These are phyloP conservation scores for Heliconius charithonia DNA, from an alignment of 2,888 invertebrate species.

Conservation along the genomic window DNA sequence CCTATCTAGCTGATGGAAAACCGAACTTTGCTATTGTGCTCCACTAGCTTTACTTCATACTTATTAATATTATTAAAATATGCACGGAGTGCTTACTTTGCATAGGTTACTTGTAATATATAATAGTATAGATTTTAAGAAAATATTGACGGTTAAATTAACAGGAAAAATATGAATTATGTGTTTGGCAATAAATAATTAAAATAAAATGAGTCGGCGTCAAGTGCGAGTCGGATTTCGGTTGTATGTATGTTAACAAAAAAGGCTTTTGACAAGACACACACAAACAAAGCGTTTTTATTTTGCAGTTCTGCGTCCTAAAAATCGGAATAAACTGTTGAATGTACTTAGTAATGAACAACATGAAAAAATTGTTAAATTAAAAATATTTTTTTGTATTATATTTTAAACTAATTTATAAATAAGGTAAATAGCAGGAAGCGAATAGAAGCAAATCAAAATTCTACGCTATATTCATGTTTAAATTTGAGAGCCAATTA, in stretches of 20 bases:
- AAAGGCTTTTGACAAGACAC: neutral
- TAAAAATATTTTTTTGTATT: no score
- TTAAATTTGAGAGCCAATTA: neutral
- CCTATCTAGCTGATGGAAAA: constrained; percentile 30
- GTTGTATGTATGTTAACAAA: neutral
- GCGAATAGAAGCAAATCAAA: neutral
- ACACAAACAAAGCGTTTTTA: neutral
- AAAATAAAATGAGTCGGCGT: neutral
- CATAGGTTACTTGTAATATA: neutral
- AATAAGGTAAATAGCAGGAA: neutral
- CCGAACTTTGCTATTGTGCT: constrained; percentile 35
- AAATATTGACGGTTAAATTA: neutral
- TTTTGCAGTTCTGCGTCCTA: neutral
- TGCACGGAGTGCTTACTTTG: neutral
- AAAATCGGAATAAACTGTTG: no score
- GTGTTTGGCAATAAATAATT: no score
- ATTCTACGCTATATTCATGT: neutral
- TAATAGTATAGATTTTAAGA: neutral
- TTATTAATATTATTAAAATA: constrained; percentile 32
- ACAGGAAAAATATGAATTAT: no score
- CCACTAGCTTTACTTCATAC: constrained; percentile 21
- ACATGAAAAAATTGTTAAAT: no score
- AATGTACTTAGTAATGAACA: no score
- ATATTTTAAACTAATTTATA: no score
- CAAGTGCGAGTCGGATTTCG: neutral